Conservation (phyloP, 2,797 vertebrate genomes). For the Neosalanx taihuensis region DNA sequence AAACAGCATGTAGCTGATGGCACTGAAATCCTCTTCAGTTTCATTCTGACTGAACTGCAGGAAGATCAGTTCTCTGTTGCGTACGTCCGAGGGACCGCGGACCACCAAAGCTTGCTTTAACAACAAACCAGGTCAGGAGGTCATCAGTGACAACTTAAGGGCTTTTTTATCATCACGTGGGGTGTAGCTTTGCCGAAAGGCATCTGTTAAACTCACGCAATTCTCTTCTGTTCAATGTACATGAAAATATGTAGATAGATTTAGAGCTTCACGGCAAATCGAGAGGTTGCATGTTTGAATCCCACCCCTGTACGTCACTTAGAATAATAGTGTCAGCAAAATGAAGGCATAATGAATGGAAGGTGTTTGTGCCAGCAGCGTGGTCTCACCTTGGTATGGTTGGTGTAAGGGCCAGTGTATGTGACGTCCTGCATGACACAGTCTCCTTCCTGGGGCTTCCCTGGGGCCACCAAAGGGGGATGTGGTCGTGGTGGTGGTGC, state of each 20-base stretch:
- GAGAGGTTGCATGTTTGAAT: too few species aligned
- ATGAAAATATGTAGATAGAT: too few species aligned
- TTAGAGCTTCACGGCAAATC: too few species aligned
- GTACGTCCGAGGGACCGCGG: constrained; percentile 86
- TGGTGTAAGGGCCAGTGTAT: constrained; percentile 86
- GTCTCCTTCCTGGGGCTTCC: constrained; percentile 73
- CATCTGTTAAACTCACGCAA: too few species aligned
- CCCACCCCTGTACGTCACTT: too few species aligned
- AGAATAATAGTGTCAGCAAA: too few species aligned
- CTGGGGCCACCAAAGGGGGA: constrained; percentile 83
- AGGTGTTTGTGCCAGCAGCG: not conserved
- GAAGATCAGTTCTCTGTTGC: constrained; percentile 89
- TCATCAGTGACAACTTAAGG: not conserved
- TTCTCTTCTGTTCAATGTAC: too few species aligned
- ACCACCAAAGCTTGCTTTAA: constrained; percentile 88
- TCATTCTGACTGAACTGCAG: constrained; percentile 91
- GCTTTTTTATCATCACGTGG: too few species aligned
- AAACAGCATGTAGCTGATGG: constrained; percentile 94
- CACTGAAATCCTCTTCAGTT: constrained; percentile 92
- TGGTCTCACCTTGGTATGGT: constrained; percentile 78
- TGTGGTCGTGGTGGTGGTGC: constrained; percentile 86
- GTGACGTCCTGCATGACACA: constrained; percentile 79
- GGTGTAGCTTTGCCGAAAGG: too few species aligned
- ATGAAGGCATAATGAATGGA: not conserved
- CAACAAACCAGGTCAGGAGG: constrained; percentile 13